Base-by-base conservation (phyloP, 64 coral and sea anemone species). In the Pachyseris speciosa region DNA sequence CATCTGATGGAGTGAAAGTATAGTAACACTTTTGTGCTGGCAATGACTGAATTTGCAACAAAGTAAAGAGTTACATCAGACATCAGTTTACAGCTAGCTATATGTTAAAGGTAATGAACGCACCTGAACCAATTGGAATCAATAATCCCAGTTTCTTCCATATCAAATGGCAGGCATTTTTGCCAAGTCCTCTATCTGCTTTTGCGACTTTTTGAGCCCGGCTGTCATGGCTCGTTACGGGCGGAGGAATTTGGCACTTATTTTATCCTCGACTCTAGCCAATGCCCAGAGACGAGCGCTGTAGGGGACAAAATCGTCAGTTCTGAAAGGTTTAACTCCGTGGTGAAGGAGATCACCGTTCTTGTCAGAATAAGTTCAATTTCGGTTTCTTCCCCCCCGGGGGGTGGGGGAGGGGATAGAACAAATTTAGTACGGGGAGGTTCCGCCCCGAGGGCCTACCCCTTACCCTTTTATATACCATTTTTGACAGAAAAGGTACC, bases 41-140 rank as follows among this genome's bases (percentile, higher is more conserved):
- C 4, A 45, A 45, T 6, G 43, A 45, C 43, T 45, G 43, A 45
- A 45, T 45, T 4, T 4, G 43, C 43, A 45, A 45, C 4, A 45
- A 45, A 11, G 43, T 45, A 45, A 45, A 45, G 43, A 6, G 51
- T 55, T 55, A 67, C 28, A 31, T 24, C 22, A 27, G 17, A 6
- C 0, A 6, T 27, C 5, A n/a, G n/a, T 27, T 63, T 63, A 15
- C 11, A 17, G 30, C 13, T 15, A 13, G 27, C 11, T 67, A 31
- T 34, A 34, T 63, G 7, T 27, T 13, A 29, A 11, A 33, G 28
- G 12, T 31, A 33, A 67, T 13, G 27, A 33, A 67, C 83, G 30
- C 69, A 85, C 83, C 83, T 31, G 61, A 67, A 15, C 83, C 83
- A 49, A 85, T 63, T 49, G 58, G 53, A 42, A 85, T 66, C 25